Conservation (phyloP, 2,113 vertebrate species). For the Micromys minutus region DNA sequence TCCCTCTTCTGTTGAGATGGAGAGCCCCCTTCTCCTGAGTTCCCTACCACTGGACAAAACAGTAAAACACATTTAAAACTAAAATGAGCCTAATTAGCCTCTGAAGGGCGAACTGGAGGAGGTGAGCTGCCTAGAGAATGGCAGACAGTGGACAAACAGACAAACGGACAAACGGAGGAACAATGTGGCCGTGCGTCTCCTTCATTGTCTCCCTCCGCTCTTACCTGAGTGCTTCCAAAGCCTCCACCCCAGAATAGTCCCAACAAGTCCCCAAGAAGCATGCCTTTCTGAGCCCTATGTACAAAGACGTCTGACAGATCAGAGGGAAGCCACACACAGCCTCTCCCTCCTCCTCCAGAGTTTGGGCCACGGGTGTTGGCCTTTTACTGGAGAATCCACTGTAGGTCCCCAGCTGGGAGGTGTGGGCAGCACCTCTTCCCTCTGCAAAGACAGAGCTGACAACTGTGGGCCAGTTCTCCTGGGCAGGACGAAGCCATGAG, state of each 20-base stretch:
- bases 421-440: background rate
- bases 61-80: background rate
- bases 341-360: background rate
- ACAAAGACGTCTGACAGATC: background rate
- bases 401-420: background rate
- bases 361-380: rapidly evolving
- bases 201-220: background rate
- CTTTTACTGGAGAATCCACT: background rate
- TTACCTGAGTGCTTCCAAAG: background rate
- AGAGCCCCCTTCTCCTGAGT: background rate
- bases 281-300: background rate
- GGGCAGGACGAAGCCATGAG: background rate
- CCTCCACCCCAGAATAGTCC: background rate
- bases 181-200: rapidly evolving
- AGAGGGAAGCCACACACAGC: background rate
- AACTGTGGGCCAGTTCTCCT: background rate
- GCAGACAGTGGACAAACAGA: too few species aligned
- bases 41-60: background rate
- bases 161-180: too few species aligned
- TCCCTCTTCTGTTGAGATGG: background rate
- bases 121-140: too few species aligned
- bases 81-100: background rate
- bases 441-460: background rate
- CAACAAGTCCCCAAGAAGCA: background rate
- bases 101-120: background rate